A percentile compares a stretch with the other conserved stretches of the same genome.
Evolutionary conservation across 2,113 vertebrate genomes (phyloP).

Genomic region (Nothobranchius kuhntae): DNA sequence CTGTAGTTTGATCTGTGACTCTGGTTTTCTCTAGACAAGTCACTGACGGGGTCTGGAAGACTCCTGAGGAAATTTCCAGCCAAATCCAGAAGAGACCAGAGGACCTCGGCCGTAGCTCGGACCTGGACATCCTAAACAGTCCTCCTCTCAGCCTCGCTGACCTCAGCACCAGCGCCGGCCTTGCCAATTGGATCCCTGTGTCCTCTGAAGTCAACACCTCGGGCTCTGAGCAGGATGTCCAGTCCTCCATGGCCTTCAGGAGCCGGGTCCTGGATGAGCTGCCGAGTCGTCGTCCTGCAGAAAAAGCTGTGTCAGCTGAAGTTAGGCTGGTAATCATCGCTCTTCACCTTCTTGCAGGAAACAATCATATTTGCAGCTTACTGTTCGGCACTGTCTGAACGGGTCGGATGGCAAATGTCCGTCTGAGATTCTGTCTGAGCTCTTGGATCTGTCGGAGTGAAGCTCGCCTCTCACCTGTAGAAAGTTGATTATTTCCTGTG

Average conservation of each 20-base stretch:
- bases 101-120: slow-evolving; percentile 82
- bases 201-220: slow-evolving; percentile 52
- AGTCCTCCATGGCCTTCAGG: slow-evolving; percentile 73
- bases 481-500: slow-evolving; percentile 7
- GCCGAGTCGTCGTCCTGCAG: slow-evolving; percentile 82
- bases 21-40: slow-evolving; percentile 81
- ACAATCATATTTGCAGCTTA: neutral
- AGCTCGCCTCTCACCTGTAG: slow-evolving; percentile 2
- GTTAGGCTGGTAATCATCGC: slow-evolving; percentile 80
- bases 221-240: slow-evolving; percentile 75
- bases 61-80: slow-evolving; percentile 80
- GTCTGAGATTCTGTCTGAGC: slow-evolving; percentile 3
- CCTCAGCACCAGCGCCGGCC: slow-evolving; percentile 69
- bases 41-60: slow-evolving; percentile 86
- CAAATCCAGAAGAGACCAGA: slow-evolving; percentile 84
- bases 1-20: no score
- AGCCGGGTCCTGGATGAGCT: slow-evolving; percentile 81
- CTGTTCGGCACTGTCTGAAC: neutral
- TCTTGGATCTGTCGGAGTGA: slow-evolving; percentile 6
- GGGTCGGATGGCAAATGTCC: slow-evolving; percentile 32
- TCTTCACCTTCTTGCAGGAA: neutral
- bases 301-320: slow-evolving; percentile 91
- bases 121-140: slow-evolving; percentile 88
- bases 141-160: slow-evolving; percentile 86
- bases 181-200: slow-evolving; percentile 73